Base-by-base conservation (phyloP, 2,888 invertebrate genomes). In the Dasypolia templi region DNA sequence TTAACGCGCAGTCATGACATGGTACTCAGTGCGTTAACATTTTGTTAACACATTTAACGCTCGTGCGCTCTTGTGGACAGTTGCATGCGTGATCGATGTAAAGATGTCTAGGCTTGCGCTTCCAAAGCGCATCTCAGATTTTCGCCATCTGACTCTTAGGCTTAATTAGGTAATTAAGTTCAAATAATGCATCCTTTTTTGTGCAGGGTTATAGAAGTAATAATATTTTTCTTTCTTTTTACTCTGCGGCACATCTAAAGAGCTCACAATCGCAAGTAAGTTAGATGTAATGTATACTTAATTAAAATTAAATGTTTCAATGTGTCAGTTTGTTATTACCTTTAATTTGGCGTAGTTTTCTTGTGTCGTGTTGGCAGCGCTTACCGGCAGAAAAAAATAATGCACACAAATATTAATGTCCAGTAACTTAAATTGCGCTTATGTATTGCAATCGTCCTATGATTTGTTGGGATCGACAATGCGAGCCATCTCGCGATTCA, bases 131-230 rank as follows among this genome's bases (percentile, higher is more conserved):
- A 4, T 62, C 35, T 35, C 51, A 62, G 29, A 26, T 61, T 35
- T 42, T 35, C 42, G 26, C 56, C 66, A 56, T 62, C 81, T 82
- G 62, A 77, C n/a, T 66, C 22, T 56, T 62, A 82, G 44, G 17
- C 61, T 56, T 66, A 66, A 51, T 39, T 77, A 82, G 19, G 55
- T 81, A 64, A n/a, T 64, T 64, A 74, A 81, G 76, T 82, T 77
- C 77, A 56, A 62, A 67, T 82, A 77, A 67, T 78, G n/a, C 46
- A 56, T 77, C 29, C 55, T 77, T 56, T 62, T 76, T 56, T 82
- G 69, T 82, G 82, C 82, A 82, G 82, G 77, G 77, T 51, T 78
- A 46, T 82, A 82, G 77, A 82, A 78, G 53, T 78, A 78, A 78
- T 78, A 78, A 78, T 78, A 61, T 62, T 77, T 82, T 77, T 78